Evolutionary conservation across 2,888 invertebrate genomes (phyloP).

Genomic region (Papilio demoleus): DNA sequence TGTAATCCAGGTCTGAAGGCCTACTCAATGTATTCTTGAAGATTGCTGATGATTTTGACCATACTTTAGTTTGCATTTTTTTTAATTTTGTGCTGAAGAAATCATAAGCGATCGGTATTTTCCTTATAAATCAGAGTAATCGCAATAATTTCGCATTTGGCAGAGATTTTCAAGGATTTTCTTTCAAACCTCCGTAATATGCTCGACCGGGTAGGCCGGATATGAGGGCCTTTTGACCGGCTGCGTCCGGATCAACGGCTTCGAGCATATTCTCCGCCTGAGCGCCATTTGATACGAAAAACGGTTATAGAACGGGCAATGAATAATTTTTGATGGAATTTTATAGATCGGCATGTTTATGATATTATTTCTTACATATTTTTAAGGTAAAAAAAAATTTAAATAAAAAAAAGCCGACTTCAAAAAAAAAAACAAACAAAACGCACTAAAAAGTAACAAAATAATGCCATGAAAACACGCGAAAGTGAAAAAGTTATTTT

Average conservation of each 20-base stretch:
- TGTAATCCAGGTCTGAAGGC: too few species aligned
- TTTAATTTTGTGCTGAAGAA: too few species aligned
- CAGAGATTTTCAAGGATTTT: constrained; percentile 46
- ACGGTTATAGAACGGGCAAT: neutral
- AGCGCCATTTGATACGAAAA: constrained; percentile 36
- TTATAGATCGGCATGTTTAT: neutral
- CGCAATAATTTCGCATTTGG: constrained; percentile 29
- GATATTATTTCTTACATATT: neutral
- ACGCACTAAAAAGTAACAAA: too few species aligned
- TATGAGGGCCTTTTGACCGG: constrained; percentile 54
- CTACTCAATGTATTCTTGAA: too few species aligned
- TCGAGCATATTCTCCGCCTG: constrained; percentile 39
- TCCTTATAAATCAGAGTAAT: constrained; percentile 6
- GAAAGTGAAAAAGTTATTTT: too few species aligned
- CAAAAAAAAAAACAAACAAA: too few species aligned
- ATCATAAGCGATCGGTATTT: too few species aligned
- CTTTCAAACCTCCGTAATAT: constrained; percentile 48
- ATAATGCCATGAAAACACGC: too few species aligned
- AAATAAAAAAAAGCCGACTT: too few species aligned
- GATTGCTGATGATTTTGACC: too few species aligned
- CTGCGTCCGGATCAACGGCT: constrained; percentile 43
- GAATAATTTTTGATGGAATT: neutral
- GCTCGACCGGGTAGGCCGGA: constrained; percentile 52
- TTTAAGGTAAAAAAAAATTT: neutral
- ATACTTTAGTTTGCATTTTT: too few species aligned